Percentiles rank a stretch among this genome's conserved stretches.
phyloP scores from a whole-genome alignment of 2,888 invertebrate species.

The Rhagium mordax region DNA sequence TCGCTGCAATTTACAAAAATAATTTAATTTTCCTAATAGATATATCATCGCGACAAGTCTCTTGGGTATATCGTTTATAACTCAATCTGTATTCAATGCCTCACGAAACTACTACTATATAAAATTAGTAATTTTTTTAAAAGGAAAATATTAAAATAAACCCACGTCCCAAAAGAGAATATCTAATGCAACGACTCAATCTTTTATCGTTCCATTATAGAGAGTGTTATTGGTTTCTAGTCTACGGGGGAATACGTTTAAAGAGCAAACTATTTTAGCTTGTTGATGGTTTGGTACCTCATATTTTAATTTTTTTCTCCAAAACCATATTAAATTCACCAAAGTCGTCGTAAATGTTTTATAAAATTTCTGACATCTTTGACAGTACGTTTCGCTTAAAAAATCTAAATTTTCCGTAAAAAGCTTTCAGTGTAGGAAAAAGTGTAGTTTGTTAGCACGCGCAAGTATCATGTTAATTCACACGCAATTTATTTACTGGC shows the following conservation, averaged over 20 bases:
- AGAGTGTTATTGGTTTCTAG: neutral
- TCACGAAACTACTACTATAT: slow-evolving; percentile 34
- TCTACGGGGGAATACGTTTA: slow-evolving; percentile 1
- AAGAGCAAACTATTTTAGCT: neutral
- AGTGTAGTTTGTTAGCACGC: too few species aligned
- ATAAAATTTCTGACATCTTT: too few species aligned
- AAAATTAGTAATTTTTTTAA: slow-evolving; percentile 38
- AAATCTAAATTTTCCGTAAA: too few species aligned
- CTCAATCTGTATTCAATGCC: slow-evolving; percentile 43
- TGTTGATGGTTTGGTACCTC: too few species aligned
- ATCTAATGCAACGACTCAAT: slow-evolving; percentile 9
- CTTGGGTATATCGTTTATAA: slow-evolving; percentile 48
- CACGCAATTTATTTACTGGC: too few species aligned
- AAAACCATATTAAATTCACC: too few species aligned
- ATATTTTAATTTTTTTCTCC: too few species aligned
- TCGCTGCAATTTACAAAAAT: slow-evolving; percentile 57
- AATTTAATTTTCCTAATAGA: slow-evolving; percentile 61
- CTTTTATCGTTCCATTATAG: slow-evolving; percentile 1
- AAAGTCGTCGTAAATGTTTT: too few species aligned
- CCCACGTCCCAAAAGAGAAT: slow-evolving; percentile 29
- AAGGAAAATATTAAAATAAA: slow-evolving; percentile 24
- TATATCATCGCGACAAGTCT: slow-evolving; percentile 38
- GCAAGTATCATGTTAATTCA: too few species aligned
- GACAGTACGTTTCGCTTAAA: too few species aligned
- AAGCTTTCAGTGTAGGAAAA: too few species aligned